Base-by-base conservation (phyloP, 2,888 invertebrate genomes). In the Sarcophaga caerulescens region DNA sequence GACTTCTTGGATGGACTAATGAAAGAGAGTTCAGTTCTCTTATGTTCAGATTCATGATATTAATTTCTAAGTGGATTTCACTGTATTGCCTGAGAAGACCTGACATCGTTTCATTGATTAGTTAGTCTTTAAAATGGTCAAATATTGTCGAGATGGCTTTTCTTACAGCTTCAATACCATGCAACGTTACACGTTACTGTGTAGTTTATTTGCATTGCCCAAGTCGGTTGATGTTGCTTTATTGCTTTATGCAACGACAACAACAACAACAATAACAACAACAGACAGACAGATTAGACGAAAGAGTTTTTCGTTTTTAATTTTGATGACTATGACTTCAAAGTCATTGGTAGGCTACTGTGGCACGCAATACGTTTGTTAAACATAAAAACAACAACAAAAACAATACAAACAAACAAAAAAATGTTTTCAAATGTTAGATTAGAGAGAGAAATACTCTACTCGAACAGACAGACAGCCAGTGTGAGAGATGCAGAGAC, bases 341-440 rank as follows among this genome's bases (percentile, higher is more conserved):
- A 70, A 86, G 84, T 84, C 84, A 78, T 81, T 84, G 84, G 76
- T 35, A 81, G 75, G 84, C 86, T 86, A 81, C 86, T 75, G 86
- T 84, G 81, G 84, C 86, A 86, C 84, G 86, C 86, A 86, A 86
- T 86, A 78, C 17, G 25, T 78, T 78, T 78, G 78, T 70, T 62
- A 78, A 78, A 69, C 47, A 60, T 44, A 68, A 77, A 69, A 35
- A 14, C 14, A 35, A 35, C 57, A 57, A 14, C 45, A 45, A 57
- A 76, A 65, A 25, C 75, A 69, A 78, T 78, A 83, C 79, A 78
- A 78, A 78, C 63, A 2, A 35, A 63, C n/a, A 8, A 52, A 17
- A 52, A 52, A 52, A 52, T 5, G 52, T 52, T 14, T 17, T 52
- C 52, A 77, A 85, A 81, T 81, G 77, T 81, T 74, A 73, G 85